A percentile compares a stretch with the other conserved stretches of the same genome.
phyloP scores from a whole-genome alignment of 2,113 vertebrate genomes.

The Prochilodus magdalenae region DNA sequence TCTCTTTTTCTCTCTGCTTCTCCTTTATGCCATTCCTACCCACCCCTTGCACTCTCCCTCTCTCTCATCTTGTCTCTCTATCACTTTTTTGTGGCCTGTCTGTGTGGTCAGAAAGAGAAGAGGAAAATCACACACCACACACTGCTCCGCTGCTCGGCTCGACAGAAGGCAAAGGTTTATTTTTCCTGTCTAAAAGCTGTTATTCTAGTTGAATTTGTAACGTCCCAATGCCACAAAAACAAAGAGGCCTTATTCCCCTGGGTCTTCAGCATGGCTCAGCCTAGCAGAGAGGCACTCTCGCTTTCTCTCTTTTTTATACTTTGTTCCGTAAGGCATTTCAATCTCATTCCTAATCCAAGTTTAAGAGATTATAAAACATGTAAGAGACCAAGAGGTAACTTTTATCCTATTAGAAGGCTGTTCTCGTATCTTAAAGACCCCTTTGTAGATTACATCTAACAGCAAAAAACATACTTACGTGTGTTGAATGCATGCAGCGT shows the following conservation, averaged over 20 bases:
- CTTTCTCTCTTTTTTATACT: background rate
- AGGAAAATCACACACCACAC: slow-evolving; percentile 12
- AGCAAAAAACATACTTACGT: background rate
- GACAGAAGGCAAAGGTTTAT: background rate
- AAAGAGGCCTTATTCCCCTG: slow-evolving; percentile 23
- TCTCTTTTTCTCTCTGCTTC: background rate
- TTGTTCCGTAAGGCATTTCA: slow-evolving; percentile 18
- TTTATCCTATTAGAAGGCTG: slow-evolving; percentile 32
- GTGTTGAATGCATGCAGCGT: slow-evolving; percentile 28
- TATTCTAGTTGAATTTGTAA: slow-evolving; percentile 36
- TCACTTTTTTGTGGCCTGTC: slow-evolving; percentile 10
- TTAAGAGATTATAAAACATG: slow-evolving; percentile 23
- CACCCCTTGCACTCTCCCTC: background rate
- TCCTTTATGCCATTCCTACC: too few species aligned
- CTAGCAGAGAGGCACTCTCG: slow-evolving; percentile 4
- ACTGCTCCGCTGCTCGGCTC: background rate
- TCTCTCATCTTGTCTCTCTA: background rate
- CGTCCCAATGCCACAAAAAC: slow-evolving; percentile 42
- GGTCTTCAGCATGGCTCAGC: background rate
- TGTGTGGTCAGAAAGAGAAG: slow-evolving; percentile 22
- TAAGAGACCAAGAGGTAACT: slow-evolving; percentile 16
- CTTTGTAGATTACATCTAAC: slow-evolving; percentile 44
- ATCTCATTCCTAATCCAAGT: slow-evolving; percentile 20
- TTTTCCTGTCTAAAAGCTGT: slow-evolving; percentile 40
- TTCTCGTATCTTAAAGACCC: background rate